These are phyloP conservation scores for Carposina sasakii DNA, from an alignment of 1,140 invertebrate species.

Conservation along the genomic window DNA sequence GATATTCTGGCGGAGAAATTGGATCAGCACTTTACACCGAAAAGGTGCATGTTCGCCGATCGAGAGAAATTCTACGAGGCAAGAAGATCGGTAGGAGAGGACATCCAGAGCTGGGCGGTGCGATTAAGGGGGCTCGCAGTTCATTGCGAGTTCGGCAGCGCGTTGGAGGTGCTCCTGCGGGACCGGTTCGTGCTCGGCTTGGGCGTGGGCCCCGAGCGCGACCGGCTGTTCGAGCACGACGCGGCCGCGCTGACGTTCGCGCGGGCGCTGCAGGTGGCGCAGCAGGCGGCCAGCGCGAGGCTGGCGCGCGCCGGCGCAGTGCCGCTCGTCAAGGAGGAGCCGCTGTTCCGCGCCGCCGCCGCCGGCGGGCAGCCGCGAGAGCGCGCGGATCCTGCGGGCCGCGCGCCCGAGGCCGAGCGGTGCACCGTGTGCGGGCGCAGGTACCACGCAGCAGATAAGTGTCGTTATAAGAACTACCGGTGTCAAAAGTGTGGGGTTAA, in stretches of 20 bases:
- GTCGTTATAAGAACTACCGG: background rate
- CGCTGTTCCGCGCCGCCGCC: background rate
- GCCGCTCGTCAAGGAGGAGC: background rate
- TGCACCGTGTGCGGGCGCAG: background rate
- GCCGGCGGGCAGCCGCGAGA: background rate
- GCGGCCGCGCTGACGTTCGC: background rate
- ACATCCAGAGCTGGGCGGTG: constrained; percentile 1
- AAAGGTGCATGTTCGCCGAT: constrained; percentile 3
- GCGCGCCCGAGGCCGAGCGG: background rate
- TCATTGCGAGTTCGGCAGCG: constrained; percentile 5
- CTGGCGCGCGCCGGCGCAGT: background rate
- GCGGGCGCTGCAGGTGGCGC: background rate
- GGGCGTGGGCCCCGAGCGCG: background rate
- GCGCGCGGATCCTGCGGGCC: background rate
- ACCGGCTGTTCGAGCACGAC: constrained; percentile 3
- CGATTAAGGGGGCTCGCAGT: background rate
- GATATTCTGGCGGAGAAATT: background rate
- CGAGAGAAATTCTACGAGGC: constrained; percentile 5
- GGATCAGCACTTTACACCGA: constrained; percentile 5
- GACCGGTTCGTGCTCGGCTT: constrained; percentile 11
- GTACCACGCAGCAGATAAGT: background rate
- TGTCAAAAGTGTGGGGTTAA: constrained; percentile 1
- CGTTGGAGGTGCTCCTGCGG: background rate
- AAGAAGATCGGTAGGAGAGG: background rate
- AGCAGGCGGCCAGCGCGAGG: background rate